These are phyloP conservation scores for Choloepus didactylus DNA, from an alignment of 2,797 vertebrate species.

Conservation along the genomic window DNA sequence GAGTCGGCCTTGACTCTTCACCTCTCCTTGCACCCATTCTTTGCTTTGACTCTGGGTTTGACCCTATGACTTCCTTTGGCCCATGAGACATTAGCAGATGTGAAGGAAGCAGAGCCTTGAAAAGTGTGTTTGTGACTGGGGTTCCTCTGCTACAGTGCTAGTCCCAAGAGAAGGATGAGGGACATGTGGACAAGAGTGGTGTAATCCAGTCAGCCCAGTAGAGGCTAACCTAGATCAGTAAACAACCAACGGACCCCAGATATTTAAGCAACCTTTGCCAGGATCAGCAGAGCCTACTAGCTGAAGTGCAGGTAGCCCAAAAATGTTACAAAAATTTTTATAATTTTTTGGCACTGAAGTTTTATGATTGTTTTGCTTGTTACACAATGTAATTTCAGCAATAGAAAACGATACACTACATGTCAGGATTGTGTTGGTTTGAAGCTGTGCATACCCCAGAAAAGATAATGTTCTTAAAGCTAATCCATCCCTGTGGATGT, in stretches of 20 bases:
- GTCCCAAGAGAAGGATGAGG: background rate
- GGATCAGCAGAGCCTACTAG: background rate
- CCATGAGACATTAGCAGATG: background rate
- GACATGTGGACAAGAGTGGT: background rate
- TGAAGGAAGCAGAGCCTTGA: background rate
- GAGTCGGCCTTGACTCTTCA: background rate
- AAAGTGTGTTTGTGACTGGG: background rate
- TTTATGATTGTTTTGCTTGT: background rate
- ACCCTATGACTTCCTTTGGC: background rate
- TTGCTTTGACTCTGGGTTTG: background rate
- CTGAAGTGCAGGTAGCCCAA: background rate
- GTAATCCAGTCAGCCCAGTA: background rate
- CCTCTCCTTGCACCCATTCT: background rate
- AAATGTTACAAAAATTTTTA: background rate
- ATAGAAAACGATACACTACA: background rate
- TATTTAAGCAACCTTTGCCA: background rate
- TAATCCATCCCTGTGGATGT: too few species aligned
- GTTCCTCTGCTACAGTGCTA: background rate
- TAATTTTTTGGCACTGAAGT: background rate
- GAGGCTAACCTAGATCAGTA: background rate
- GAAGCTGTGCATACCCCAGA: too few species aligned
- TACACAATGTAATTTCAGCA: conserved; percentile 21
- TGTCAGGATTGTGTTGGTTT: background rate
- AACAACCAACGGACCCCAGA: background rate
- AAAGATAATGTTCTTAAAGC: too few species aligned